A percentile compares a stretch with the other conserved stretches of the same genome.
These are phyloP conservation scores for Platyrinchus mystaceus DNA, from an alignment of 2,797 vertebrate species.

Conservation along the genomic window DNA sequence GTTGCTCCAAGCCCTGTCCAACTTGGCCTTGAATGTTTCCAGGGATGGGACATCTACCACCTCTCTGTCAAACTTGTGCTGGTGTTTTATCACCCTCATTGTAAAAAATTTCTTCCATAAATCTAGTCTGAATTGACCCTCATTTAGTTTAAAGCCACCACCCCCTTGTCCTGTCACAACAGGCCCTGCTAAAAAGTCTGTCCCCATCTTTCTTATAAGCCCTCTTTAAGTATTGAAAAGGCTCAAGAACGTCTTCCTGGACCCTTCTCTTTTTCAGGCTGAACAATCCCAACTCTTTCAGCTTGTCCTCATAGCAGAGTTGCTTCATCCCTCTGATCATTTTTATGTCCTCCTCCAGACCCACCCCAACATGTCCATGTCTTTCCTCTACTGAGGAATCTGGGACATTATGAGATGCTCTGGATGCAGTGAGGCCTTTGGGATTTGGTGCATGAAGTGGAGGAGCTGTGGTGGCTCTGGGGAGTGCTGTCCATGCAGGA, in stretches of 20 bases:
- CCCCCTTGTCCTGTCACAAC: neutral
- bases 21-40: no score
- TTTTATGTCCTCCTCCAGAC: neutral
- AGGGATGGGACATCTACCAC: no score
- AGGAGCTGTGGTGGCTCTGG: neutral
- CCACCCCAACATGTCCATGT: fast-evolving
- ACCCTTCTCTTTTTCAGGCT: neutral
- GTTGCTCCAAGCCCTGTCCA: neutral
- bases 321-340: fast-evolving
- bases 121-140: neutral
- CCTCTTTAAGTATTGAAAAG: neutral
- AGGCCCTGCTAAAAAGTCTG: neutral
- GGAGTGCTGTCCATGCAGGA: neutral
- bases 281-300: neutral
- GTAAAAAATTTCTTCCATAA: neutral
- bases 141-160: neutral
- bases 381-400: neutral
- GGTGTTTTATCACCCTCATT: neutral
- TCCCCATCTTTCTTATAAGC: neutral
- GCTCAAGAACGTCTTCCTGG: fast-evolving
- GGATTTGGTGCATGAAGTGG: neutral
- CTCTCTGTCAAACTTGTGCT: neutral
- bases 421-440: neutral
- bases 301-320: neutral
- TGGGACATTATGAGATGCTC: fast-evolving